phyloP scores from a whole-genome alignment of 2,888 invertebrate genomes.

The Himalopsyche kuldschensis region DNA sequence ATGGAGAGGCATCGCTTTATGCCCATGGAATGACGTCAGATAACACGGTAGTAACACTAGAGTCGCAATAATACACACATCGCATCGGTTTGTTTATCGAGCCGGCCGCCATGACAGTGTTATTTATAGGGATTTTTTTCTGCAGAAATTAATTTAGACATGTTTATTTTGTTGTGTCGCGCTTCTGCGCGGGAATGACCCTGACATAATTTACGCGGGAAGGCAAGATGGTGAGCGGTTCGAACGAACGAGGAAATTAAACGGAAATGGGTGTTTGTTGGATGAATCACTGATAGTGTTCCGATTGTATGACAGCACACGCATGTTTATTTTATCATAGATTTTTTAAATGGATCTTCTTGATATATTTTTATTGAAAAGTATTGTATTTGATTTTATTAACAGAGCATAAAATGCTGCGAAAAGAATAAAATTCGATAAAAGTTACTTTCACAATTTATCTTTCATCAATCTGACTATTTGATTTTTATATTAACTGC shows the following conservation, averaged over 20 bases:
- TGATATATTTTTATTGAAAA: too few relatives aligned
- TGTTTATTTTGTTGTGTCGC: background rate
- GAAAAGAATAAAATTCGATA: too few relatives aligned
- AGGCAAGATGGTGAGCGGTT: background rate
- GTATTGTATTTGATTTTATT: too few relatives aligned
- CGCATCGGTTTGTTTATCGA: background rate
- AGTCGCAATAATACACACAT: background rate
- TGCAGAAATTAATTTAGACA: background rate
- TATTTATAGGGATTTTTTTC: background rate
- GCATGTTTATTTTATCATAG: background rate
- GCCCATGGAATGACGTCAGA: background rate
- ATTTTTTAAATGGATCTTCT: too few relatives aligned
- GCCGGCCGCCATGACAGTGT: background rate
- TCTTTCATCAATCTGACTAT: too few relatives aligned
- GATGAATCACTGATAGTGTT: background rate
- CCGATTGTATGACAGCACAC: background rate
- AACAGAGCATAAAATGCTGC: too few relatives aligned
- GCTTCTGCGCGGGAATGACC: background rate
- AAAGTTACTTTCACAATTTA: too few relatives aligned
- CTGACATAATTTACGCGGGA: background rate
- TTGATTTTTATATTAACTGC: too few relatives aligned
- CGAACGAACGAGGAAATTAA: background rate
- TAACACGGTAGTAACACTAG: background rate
- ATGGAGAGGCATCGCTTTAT: background rate
- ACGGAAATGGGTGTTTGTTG: background rate